These are phyloP conservation scores for Nylanderia fulva DNA, from an alignment of 1,140 invertebrate genomes.

Conservation along the genomic window DNA sequence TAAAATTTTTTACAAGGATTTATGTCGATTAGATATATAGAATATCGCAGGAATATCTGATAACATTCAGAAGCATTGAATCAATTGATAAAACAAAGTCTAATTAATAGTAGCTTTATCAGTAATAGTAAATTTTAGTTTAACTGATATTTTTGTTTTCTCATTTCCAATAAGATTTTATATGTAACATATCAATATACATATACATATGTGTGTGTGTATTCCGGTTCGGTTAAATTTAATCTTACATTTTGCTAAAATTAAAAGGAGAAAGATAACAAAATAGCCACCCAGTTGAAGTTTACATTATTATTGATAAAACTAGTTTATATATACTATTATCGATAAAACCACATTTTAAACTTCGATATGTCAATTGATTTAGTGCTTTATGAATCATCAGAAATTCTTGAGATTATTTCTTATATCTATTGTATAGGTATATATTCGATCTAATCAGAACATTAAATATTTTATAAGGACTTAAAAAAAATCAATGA, in stretches of 20 bases:
- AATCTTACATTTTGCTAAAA: no score
- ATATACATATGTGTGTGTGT: no score
- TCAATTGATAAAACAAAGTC: background rate
- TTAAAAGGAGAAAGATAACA: no score
- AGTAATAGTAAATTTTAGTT: background rate
- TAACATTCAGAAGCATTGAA: background rate
- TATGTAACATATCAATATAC: background rate
- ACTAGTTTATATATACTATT: background rate
- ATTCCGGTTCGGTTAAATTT: no score
- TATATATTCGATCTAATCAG: no score
- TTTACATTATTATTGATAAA: background rate
- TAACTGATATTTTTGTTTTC: background rate
- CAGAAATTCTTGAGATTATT: background rate
- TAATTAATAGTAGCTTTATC: background rate
- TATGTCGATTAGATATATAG: background rate
- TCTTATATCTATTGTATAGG: background rate
- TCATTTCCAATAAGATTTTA: background rate
- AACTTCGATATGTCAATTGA: background rate
- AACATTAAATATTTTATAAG: background rate
- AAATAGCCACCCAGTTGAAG: background rate
- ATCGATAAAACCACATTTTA: background rate
- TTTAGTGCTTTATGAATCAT: background rate
- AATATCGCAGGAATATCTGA: background rate
- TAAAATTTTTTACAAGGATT: background rate
- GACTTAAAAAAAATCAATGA: background rate